Conservation (phyloP, 35 echinoderm and acorn worm genomes). For the Lytechinus pictus region DNA sequence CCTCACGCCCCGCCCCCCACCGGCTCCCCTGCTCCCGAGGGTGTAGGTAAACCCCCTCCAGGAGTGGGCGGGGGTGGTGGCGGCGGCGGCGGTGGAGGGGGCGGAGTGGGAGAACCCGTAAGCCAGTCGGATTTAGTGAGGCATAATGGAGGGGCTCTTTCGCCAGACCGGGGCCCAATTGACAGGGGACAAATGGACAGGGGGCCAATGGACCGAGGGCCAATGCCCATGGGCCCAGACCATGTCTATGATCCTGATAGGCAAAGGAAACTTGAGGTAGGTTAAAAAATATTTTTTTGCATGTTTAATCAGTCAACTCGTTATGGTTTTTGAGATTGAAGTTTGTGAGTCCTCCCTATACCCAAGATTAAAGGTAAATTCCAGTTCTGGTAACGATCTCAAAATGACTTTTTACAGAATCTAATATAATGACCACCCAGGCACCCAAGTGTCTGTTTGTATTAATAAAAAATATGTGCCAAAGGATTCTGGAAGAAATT, state of each 20-base stretch:
- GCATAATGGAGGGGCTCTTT: conserved; percentile 37
- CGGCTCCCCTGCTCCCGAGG: conserved; percentile 46
- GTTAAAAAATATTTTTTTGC: not conserved
- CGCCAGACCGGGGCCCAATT: conserved; percentile 27
- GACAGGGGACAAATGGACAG: not conserved
- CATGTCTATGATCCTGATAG: conserved; percentile 43
- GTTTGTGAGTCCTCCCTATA: too few relatives aligned
- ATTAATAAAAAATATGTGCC: too few relatives aligned
- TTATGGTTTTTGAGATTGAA: too few relatives aligned
- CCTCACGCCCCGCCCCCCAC: conserved; percentile 30
- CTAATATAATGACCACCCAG: too few relatives aligned
- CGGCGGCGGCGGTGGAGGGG: conserved; percentile 9
- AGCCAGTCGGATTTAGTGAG: not conserved
- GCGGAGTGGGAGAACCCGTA: conserved; percentile 20
- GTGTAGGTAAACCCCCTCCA: conserved; percentile 51
- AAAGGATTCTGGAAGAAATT: too few relatives aligned
- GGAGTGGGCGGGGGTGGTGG: conserved; percentile 43
- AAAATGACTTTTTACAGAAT: too few relatives aligned
- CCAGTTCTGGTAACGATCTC: too few relatives aligned
- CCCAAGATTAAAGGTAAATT: too few relatives aligned
- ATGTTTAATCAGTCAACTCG: too few relatives aligned
- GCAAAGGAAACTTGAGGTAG: conserved; percentile 32
- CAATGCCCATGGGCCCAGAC: not conserved
- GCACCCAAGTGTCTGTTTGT: too few relatives aligned
- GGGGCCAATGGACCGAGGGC: not conserved